Evolutionary conservation across 1,140 invertebrate genomes (phyloP), one percentile per base, ranked within the genome.

Genomic region (Lordiphosa collinella): DNA sequence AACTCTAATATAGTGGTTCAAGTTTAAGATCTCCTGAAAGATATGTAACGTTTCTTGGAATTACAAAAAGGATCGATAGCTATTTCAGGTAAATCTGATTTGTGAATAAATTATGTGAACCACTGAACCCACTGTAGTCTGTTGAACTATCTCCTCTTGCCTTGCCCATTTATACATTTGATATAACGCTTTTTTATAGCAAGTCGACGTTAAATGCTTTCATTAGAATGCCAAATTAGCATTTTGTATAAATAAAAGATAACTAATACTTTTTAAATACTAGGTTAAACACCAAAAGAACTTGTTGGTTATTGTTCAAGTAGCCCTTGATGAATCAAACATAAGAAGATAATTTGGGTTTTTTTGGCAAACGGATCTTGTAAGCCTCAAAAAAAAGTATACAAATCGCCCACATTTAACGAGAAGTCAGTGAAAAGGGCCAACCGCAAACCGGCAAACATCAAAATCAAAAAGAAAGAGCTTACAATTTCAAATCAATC

Each of bases 161-260:
- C 29, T 31, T 35, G 12, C 31, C 46, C 31, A 14, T 32, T 48
- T 34, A 14, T 14, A 10, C 14, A 34, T 48, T 57, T 69, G 59
- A 74, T 69, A 50, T 47, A 80, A 38, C 9, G 40, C 29, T 41
- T 36, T 35, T 64, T 40, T 44, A 34, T 16, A 41, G 44, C 10
- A 44, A 37, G 11, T 29, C 66, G 70, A 80, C 70, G 54, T 35
- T 76, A 80, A 82, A 82, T 46, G 52, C 40, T 67, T 54, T 67
- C 52, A 64, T 75, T 66, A 75, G 59, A 66, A 79, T 74, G 32
- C 22, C 13, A 58, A 78, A 76, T 56, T 37, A 46, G 43, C 67
- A 11, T 25, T n/a, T 63, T 18, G 57, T 47, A 18, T 49, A 44
- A 40, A 46, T 22, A 29, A 40, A 12, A 54, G 40, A 54, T 53